These are phyloP conservation scores for Catamblyrhynchus diadema DNA, from an alignment of 2,797 vertebrate species.

Conservation along the genomic window DNA sequence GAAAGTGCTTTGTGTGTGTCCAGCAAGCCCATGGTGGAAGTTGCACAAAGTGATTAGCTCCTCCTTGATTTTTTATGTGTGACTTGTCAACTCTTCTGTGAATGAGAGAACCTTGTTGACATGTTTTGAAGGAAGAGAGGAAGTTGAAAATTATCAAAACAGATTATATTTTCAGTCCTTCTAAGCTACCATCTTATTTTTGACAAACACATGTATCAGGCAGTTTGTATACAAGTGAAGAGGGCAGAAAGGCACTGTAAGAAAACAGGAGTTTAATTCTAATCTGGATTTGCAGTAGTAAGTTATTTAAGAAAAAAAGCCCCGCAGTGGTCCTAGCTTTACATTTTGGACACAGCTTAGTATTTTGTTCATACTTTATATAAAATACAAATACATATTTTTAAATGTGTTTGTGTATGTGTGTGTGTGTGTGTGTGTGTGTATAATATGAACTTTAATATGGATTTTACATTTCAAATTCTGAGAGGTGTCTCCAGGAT, in stretches of 20 bases:
- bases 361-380: neutral
- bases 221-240: neutral
- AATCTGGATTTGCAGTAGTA: neutral
- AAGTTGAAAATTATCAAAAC: neutral
- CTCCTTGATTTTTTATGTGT: neutral
- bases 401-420: neutral
- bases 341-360: neutral
- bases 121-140: neutral
- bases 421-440: neutral
- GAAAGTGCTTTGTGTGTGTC: neutral
- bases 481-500: neutral
- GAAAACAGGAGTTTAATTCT: neutral
- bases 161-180: neutral
- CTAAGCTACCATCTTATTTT: neutral
- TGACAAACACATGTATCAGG: neutral
- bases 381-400: neutral
- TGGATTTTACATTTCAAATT: neutral
- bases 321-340: neutral
- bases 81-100: neutral
- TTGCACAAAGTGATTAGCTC: neutral
- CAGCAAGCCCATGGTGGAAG: neutral
- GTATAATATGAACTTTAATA: neutral
- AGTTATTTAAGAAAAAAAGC: neutral
- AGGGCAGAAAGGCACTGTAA: neutral
- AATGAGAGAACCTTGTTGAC: neutral